Conservation (phyloP, 2,113 vertebrate species). For the Lamprologus tigripictilis region DNA sequence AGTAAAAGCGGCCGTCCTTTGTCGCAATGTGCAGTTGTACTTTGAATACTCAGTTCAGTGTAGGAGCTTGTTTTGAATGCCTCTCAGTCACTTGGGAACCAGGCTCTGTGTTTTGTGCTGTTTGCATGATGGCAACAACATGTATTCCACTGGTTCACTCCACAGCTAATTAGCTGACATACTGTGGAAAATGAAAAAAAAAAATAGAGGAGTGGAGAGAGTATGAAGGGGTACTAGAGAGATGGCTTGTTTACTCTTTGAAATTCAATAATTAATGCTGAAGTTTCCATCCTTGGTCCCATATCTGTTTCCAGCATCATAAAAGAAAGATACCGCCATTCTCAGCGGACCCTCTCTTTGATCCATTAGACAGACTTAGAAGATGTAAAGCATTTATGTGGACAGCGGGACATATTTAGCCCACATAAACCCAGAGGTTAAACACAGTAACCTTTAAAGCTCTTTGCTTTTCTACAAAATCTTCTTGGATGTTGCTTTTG, state of each 20-base stretch:
- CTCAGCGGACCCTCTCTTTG: neutral
- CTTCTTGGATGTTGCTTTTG: neutral
- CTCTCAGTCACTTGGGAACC: neutral
- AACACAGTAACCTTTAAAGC: neutral
- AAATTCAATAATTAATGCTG: constrained; percentile 33
- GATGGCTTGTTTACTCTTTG: constrained; percentile 4
- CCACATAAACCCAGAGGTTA: neutral
- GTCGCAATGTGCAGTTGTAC: neutral
- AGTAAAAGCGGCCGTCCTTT: neutral
- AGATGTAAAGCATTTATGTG: neutral
- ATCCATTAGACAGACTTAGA: neutral
- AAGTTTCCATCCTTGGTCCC: neutral
- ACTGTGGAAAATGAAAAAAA: neutral
- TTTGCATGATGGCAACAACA: neutral
- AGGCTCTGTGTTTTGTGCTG: neutral
- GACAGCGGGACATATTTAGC: neutral
- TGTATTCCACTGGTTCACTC: neutral
- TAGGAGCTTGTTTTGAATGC: neutral
- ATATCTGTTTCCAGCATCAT: constrained; percentile 1
- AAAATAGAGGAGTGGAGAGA: neutral
- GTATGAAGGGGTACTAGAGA: neutral
- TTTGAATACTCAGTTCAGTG: neutral
- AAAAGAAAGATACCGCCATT: neutral
- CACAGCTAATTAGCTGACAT: neutral
- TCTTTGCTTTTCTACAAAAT: neutral